Conservation (phyloP, 2,797 vertebrate genomes). For the Clarias platycephalus region DNA sequence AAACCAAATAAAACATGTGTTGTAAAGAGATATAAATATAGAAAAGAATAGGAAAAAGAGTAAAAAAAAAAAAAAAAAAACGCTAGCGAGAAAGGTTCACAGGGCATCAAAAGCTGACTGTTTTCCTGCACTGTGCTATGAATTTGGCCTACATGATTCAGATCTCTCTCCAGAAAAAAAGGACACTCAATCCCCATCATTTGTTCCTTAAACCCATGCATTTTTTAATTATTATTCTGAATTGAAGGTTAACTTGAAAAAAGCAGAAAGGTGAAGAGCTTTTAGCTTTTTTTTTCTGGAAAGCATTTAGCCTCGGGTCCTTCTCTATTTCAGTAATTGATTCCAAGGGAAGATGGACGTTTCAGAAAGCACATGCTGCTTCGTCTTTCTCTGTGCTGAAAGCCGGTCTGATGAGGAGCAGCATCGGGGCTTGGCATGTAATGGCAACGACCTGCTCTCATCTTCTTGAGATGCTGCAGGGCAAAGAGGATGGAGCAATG, state of each 20-base stretch:
- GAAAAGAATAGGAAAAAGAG: neutral
- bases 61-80: no score
- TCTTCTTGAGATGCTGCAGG: slow-evolving; percentile 25
- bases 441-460: slow-evolving; percentile 34
- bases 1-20: neutral
- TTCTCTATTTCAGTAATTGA: slow-evolving; percentile 22
- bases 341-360: slow-evolving; percentile 18
- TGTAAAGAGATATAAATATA: neutral
- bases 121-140: neutral
- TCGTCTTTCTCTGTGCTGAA: slow-evolving; percentile 17
- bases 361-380: slow-evolving; percentile 20
- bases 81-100: neutral
- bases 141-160: neutral
- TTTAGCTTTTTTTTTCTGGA: slow-evolving; percentile 18
- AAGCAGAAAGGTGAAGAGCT: neutral
- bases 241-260: neutral
- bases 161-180: neutral
- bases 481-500: slow-evolving; percentile 22
- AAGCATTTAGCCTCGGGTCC: slow-evolving; percentile 27
- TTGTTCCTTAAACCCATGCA: neutral
- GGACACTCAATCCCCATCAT: neutral
- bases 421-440: slow-evolving; percentile 2
- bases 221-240: neutral
- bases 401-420: slow-evolving; percentile 21
- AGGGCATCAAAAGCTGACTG: neutral